Evolutionary conservation across 2,113 vertebrate genomes (phyloP).

Genomic region (Macrotus californicus): DNA sequence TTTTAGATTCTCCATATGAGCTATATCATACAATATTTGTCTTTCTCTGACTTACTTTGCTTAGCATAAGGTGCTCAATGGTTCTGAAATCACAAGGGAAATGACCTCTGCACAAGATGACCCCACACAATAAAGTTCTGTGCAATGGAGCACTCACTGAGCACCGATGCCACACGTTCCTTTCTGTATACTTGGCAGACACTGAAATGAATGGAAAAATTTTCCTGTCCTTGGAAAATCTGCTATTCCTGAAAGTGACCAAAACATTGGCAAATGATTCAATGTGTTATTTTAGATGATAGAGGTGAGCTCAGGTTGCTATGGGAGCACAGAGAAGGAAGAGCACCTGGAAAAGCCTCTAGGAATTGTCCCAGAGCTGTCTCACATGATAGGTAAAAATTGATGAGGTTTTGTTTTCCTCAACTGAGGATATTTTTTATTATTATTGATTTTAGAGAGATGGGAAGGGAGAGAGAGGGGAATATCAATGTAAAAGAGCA

Average conservation of each 20-base stretch:
- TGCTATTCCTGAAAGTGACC: not conserved
- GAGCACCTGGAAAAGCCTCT: not conserved
- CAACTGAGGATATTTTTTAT: too few relatives aligned
- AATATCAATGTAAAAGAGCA: too few relatives aligned
- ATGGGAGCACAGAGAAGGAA: not conserved
- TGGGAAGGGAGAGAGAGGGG: too few relatives aligned
- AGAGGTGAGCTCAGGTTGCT: not conserved
- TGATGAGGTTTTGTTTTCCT: not conserved
- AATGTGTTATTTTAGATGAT: not conserved
- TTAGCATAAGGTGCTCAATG: not conserved
- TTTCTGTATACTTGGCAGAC: not conserved
- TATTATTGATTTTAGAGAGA: too few relatives aligned
- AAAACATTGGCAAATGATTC: not conserved
- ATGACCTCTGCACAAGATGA: not conserved
- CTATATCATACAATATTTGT: not conserved
- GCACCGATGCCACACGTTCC: not conserved
- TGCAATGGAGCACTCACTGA: not conserved
- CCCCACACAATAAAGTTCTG: not conserved
- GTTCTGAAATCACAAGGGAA: not conserved
- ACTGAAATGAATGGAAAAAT: not conserved
- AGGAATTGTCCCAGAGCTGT: not conserved
- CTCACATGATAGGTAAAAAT: not conserved
- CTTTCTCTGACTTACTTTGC: not conserved
- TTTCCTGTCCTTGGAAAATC: not conserved
- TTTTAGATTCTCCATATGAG: not conserved